Evolutionary conservation across 92 coral and sea anemone species (phyloP), one percentile per base, ranked within the genome.

Genomic region (Zoanthus sociatus): DNA sequence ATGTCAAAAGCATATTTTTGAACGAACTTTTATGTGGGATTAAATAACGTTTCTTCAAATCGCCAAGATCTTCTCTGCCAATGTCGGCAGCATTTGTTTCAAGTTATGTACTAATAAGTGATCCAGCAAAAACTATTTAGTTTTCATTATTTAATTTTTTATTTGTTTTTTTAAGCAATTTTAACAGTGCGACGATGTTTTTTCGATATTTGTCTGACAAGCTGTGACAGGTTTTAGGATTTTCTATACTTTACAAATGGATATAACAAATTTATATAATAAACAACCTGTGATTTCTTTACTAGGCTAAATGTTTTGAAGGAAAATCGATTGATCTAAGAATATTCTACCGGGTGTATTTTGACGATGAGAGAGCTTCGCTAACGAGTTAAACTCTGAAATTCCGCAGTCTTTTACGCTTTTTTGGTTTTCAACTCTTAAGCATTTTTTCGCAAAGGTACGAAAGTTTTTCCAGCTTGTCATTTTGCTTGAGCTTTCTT

Each of bases 1-100:
- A 20, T 18, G 61, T 68, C 14, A 46, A 81, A n/a, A 81, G 60
- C 76, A 66, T 81, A 81, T 66, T 81, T 81, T 81, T 68, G 46
- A 64, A 66, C 20, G 61, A 60, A 81, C 7, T 50, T 64, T 13
- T 81, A 66, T n/a, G 55, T 50, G 12, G 4, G 55, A 51, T 17
- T 54, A 42, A 5, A 66, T n/a, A 79, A 44, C 45, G 56, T 64
- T 78, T 60, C 55, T 73, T 64, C 32, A 79, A 58, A 15, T 14
- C 69, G n/a, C 26, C 9, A 63, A 63, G 55, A 17, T 5, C 21
- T 63, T 63, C 6, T 63, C 26, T 17, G 55, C 26, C 14, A 14
- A 58, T 18, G n/a, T 1, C n/a, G 15, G 64, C 64, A 14, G 64
- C 6, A 5, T 58, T 63, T 63, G 7, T 50, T 50, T 50, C 1